phyloP scores from a whole-genome alignment of 1,140 invertebrate genomes.

The Marisa cornuarietis region DNA sequence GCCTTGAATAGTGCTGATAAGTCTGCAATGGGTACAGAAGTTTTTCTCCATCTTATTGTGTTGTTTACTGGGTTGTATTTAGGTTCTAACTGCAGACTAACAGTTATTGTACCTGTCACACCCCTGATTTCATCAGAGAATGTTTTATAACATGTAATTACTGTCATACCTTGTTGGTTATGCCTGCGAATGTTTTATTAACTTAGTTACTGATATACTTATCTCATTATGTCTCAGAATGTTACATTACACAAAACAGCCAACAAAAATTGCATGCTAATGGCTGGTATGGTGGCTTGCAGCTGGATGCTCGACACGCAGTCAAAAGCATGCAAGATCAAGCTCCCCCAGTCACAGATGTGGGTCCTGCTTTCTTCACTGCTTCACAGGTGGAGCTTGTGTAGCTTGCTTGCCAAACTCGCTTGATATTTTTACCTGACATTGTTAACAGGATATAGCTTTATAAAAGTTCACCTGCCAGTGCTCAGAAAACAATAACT shows the following conservation, averaged over 20 bases:
- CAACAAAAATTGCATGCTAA: background rate
- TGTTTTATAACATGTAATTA: background rate
- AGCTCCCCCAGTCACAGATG: conserved; percentile 56
- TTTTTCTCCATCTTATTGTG: too few species aligned
- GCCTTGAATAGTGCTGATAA: too few species aligned
- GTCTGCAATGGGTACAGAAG: too few species aligned
- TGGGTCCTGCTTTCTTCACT: conserved; percentile 60
- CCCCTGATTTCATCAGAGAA: background rate
- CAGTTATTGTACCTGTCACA: background rate
- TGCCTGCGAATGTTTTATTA: background rate
- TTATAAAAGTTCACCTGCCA: too few species aligned
- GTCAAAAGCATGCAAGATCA: conserved; percentile 57
- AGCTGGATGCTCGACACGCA: conserved; percentile 49
- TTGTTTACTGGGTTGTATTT: too few species aligned
- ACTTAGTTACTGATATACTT: background rate
- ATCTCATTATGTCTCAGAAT: background rate
- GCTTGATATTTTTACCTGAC: too few species aligned
- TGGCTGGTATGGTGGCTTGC: conserved; percentile 19
- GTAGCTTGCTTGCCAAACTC: too few species aligned
- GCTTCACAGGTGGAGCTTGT: conserved; percentile 34
- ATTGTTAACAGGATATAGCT: too few species aligned
- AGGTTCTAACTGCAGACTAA: too few species aligned
- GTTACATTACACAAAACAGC: background rate
- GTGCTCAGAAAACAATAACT: too few species aligned
- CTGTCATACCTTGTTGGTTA: background rate